Evolutionary conservation across 2,113 vertebrate genomes (phyloP).

Genomic region (Baryphthengus martii): DNA sequence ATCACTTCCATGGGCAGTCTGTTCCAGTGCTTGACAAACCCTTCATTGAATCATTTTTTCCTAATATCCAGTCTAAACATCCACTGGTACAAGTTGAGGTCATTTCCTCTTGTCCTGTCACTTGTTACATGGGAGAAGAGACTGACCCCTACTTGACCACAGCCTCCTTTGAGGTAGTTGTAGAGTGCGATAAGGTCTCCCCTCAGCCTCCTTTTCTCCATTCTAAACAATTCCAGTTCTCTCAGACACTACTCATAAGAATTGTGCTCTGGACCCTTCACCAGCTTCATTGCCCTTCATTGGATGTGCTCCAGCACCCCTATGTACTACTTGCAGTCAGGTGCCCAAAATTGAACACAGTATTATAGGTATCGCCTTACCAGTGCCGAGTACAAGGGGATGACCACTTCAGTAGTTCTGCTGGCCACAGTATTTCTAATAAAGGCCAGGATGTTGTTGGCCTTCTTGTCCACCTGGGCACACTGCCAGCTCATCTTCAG

Average conservation of each 20-base stretch:
- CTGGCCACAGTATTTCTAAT: too few species aligned
- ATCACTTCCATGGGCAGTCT: not conserved
- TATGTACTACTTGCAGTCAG: too few species aligned
- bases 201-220: not conserved
- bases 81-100: not conserved
- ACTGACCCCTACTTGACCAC: not conserved
- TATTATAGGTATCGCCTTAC: too few species aligned
- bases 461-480: too few species aligned
- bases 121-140: not conserved
- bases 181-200: not conserved
- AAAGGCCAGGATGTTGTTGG: too few species aligned
- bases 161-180: not conserved
- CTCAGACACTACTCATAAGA: not conserved
- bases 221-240: not conserved
- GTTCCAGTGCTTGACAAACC: not conserved
- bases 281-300: too few species aligned
- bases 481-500: too few species aligned
- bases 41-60: not conserved
- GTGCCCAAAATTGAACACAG: too few species aligned
- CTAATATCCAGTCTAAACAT: not conserved
- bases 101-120: not conserved
- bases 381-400: too few species aligned
- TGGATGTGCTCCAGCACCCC: too few species aligned
- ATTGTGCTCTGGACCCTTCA: too few species aligned
- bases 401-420: too few species aligned